Percentiles rank a stretch among this genome's conserved stretches.
Evolutionary conservation across 2,113 vertebrate genomes (phyloP).

Genomic region (Hemiscyllium ocellatum): DNA sequence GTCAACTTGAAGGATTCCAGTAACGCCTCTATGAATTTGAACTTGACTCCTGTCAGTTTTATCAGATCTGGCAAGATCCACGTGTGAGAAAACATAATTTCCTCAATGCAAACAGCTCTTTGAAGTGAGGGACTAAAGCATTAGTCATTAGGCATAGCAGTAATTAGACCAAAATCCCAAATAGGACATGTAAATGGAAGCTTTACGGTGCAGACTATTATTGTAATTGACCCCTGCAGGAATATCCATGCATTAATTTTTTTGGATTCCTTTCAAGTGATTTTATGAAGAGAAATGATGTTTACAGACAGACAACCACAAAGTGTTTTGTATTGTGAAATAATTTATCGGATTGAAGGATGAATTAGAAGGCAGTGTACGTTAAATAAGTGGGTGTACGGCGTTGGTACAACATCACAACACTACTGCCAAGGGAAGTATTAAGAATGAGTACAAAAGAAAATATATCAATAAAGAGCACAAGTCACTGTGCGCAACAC

Average conservation of each 20-base stretch:
- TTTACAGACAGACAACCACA: neutral
- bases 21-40: neutral
- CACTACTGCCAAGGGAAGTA: too few species aligned
- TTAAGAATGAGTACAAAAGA: too few species aligned
- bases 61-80: conserved; percentile 20
- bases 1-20: neutral
- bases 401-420: too few species aligned
- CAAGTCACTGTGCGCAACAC: too few species aligned
- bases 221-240: neutral
- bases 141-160: neutral
- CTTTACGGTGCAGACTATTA: neutral
- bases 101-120: neutral
- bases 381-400: neutral
- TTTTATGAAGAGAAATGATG: neutral
- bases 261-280: neutral
- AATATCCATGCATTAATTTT: neutral
- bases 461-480: too few species aligned
- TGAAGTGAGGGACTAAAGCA: neutral
- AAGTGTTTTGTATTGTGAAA: neutral
- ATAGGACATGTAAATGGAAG: neutral
- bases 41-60: neutral
- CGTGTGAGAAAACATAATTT: conserved; percentile 11
- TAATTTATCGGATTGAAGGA: neutral
- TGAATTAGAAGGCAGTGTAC: neutral
- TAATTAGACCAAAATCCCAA: neutral